Evolutionary conservation across 1,140 invertebrate genomes (phyloP).

Genomic region (Drosophila repletoides): DNA sequence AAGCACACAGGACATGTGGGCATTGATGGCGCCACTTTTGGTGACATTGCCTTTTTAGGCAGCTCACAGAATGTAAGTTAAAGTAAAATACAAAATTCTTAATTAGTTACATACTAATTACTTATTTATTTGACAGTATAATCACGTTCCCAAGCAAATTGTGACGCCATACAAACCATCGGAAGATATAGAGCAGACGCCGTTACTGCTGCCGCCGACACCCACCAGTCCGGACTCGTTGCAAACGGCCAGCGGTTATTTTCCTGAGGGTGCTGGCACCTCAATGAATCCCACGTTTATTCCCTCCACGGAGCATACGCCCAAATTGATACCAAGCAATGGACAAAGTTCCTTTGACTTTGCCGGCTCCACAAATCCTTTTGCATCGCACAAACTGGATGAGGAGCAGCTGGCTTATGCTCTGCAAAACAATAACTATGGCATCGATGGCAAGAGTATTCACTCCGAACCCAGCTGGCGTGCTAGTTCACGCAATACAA

Average conservation of each 20-base stretch:
- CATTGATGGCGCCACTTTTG: constrained; percentile 97
- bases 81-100: not conserved
- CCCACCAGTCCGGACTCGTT: constrained; percentile 84
- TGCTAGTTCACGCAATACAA: constrained; percentile 39
- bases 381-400: constrained; percentile 57
- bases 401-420: constrained; percentile 65
- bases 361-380: constrained; percentile 75
- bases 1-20: constrained; percentile 99
- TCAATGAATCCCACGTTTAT: constrained; percentile 80
- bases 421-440: constrained; percentile 75
- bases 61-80: constrained; percentile 83
- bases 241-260: constrained; percentile 82
- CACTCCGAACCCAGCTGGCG: constrained; percentile 53
- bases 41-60: constrained; percentile 94
- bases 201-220: constrained; percentile 82
- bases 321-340: constrained; percentile 69
- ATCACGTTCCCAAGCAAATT: constrained; percentile 91
- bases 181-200: constrained; percentile 88
- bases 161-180: constrained; percentile 94
- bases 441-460: constrained; percentile 57
- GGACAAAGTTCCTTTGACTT: constrained; percentile 76
- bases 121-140: constrained; percentile 83
- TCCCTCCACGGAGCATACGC: constrained; percentile 77
- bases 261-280: constrained; percentile 65
- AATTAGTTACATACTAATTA: not conserved